Percentiles rank a stretch among this genome's conserved stretches.
Evolutionary conservation across 2,113 vertebrate genomes (phyloP).

Genomic region (Camarhynchus parvulus): DNA sequence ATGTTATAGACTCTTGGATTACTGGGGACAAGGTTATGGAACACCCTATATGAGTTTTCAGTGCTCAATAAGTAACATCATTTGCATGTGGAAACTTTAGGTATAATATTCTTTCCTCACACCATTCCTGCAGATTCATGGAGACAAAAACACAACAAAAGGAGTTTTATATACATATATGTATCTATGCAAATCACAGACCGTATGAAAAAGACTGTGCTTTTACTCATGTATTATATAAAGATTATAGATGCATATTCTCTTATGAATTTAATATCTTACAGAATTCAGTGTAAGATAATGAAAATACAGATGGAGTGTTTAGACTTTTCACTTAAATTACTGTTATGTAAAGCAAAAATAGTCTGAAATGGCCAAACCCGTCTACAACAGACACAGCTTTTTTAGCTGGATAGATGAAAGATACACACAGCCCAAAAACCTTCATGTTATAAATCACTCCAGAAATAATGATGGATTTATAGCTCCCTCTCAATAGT

Average conservation of each 20-base stretch:
- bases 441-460: background rate
- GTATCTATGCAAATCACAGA: background rate
- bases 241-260: background rate
- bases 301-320: background rate
- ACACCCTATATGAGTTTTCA: background rate
- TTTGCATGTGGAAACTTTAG: background rate
- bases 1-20: background rate
- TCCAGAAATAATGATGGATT: background rate
- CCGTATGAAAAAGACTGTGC: background rate
- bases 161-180: background rate
- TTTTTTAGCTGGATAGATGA: background rate
- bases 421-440: background rate
- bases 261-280: background rate
- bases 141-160: background rate
- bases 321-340: background rate
- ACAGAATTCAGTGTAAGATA: background rate
- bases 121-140: background rate
- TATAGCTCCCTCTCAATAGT: background rate
- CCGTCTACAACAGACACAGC: background rate
- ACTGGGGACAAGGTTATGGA: background rate
- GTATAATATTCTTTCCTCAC: background rate
- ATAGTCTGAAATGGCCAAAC: background rate
- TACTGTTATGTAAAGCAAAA: background rate
- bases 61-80: background rate
- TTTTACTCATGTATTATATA: background rate